Conservation (phyloP, 2,113 vertebrate genomes). For the Oncorhynchus clarkii region DNA sequence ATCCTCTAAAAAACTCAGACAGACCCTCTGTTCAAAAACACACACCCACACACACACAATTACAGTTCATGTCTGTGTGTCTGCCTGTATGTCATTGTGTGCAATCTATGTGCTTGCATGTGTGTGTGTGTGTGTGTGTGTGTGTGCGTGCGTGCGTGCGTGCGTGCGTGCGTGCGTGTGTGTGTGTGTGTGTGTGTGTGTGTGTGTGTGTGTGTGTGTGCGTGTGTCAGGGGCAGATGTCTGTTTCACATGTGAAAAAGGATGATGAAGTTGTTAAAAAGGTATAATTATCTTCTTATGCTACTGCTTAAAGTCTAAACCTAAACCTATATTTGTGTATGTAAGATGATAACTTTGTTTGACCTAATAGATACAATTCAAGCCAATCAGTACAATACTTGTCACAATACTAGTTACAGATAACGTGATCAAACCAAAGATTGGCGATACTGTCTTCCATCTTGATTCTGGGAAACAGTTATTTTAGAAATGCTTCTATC, state of each 20-base stretch:
- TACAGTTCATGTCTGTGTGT: neutral
- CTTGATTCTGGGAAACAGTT: no score
- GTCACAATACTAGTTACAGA: neutral
- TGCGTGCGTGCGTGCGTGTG: neutral
- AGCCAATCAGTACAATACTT: neutral
- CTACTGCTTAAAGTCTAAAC: neutral
- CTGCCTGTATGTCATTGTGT: neutral
- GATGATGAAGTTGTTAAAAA: conserved; percentile 8
- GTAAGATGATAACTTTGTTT: conserved; percentile 7
- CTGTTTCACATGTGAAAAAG: conserved; percentile 15
- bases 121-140: neutral
- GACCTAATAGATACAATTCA: conserved; percentile 19
- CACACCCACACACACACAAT: neutral
- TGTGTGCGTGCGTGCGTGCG: neutral
- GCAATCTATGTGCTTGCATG: neutral
- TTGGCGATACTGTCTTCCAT: no score
- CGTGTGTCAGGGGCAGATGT: conserved; percentile 11
- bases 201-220: neutral
- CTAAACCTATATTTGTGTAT: conserved; percentile 17
- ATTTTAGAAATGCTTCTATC: no score
- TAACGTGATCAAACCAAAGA: neutral
- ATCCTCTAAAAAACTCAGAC: neutral
- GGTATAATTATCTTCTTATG: neutral
- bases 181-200: neutral
- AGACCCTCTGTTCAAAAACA: neutral